Base-by-base conservation (phyloP, 2,797 vertebrate species). In the Pygocentrus nattereri region DNA sequence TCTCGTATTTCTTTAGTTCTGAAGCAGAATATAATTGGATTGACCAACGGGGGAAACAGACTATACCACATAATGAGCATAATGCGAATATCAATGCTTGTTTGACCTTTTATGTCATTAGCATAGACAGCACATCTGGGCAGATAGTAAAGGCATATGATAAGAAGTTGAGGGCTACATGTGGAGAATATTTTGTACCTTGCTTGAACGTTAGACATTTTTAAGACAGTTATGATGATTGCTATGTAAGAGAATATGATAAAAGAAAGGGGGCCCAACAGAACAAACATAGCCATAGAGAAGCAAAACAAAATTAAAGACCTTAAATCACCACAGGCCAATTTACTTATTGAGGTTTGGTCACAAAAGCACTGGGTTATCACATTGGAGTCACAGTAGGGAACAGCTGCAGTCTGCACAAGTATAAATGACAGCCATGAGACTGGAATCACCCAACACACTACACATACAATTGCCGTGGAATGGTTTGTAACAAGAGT, bases 351-450 rank as follows among this genome's bases (percentile, higher is more conserved):
- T 0, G 92, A 91, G 0, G 86, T 61, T 5, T 85, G 92, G 79
- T 95, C 93, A 76, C 93, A 94, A 75, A 93, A 95, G 70, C 94
- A 94, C 18, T 95, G 93, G 4, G 69, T 69, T 44, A 94, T 92
- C 72, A 87, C 16, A 64, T 94, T 94, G 15, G 80, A 81, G 7
- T 90, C 75, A 50, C 93, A 95, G 80, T 91, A 95, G 2, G 82
- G 82, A 38, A 94, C 65, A 10, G 79, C 85, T 21, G 88, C 76
- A 3, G 92, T 74, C 58, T 89, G 91, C 5, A 71, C 18, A 5
- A 85, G 85, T 75, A 87, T 16, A 23, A 84, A 87, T 44, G 47
- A 0, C 47, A 19, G 16, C 2, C 15, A 30, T 10, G 44, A 15
- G 67, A 50, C 23, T 19, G 68, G 68, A 70, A 70, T 18, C 41